These are phyloP conservation scores for Nephila pilipes DNA, from an alignment of 1,140 invertebrate species.

Conservation along the genomic window DNA sequence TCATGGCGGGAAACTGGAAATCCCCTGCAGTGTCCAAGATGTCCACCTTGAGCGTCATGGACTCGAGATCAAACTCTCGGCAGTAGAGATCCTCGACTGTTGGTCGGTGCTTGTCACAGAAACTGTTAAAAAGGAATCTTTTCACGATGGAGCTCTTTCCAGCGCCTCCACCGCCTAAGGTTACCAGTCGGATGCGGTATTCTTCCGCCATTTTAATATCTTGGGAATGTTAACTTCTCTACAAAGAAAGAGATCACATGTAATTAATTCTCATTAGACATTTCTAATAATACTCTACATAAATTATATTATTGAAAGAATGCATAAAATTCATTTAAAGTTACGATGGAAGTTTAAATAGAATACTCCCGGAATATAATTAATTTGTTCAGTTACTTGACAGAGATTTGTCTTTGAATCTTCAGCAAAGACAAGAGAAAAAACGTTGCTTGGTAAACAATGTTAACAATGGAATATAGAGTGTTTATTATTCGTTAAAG, in stretches of 20 bases:
- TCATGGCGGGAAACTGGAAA: constrained; percentile 93
- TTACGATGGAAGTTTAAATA: too few species aligned
- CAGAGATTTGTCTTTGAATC: too few species aligned
- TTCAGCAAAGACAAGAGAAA: too few species aligned
- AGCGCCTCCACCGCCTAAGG: constrained; percentile 90
- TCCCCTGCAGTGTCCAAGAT: constrained; percentile 94
- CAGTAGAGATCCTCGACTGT: constrained; percentile 95
- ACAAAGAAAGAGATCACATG: not conserved
- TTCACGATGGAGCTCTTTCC: constrained; percentile 94
- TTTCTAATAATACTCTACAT: too few species aligned
- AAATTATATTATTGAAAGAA: too few species aligned
- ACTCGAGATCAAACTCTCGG: constrained; percentile 90
- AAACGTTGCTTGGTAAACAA: too few species aligned
- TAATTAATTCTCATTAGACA: too few species aligned
- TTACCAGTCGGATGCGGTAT: constrained; percentile 89
- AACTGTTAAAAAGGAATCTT: constrained; percentile 92
- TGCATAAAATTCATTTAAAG: too few species aligned
- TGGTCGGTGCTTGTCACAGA: constrained; percentile 90
- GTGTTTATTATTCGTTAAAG: too few species aligned
- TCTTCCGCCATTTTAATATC: constrained; percentile 81
- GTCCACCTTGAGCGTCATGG: constrained; percentile 86
- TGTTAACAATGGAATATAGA: too few species aligned
- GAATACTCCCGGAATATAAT: too few species aligned
- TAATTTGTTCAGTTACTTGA: too few species aligned
- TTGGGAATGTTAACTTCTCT: not conserved